Evolutionary conservation across 2,888 invertebrate genomes (phyloP), one percentile per base, ranked within the genome.

Genomic region (Endomychus coccineus): DNA sequence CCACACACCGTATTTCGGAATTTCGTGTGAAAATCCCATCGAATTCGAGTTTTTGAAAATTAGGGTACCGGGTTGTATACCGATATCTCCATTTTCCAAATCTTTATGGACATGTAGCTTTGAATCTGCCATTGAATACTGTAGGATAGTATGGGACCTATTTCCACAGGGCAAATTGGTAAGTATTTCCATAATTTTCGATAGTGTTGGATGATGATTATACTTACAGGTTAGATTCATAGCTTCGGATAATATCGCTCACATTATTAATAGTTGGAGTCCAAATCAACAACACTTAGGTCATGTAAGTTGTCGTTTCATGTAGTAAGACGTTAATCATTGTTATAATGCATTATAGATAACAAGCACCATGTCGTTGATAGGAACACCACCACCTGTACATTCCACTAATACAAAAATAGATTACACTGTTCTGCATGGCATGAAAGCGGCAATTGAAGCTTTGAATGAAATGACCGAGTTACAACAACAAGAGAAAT

Each of bases 71-170:
- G 79, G 80, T 34, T 75, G 80, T 50, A 82, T 84, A 35, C 84
- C 82, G 1, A 69, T 89, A 25, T 80, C 84, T 4, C 87, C 91
- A 1, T 83, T 96, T 42, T 82, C 81, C 43, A 97, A 97, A 67
- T 86, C 90, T 1, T 63, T 97, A 34, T 98, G 97, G 97, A 96
- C 95, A 0, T 92, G 89, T 56, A 86, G 88, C 48, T 88, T 96
- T 0, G 97, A 97, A 71, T 85, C 91, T 1, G 84, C 91, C 1
- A 78, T 96, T 40, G 98, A 98, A 66, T 97, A 96, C 61, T 91
- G 94, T 54, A 78, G 97, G 14, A 89, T 98, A 50, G 89, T 94
- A 1, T 94, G 91, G 87, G 97, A 98, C 67, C 71, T 97, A n/a
- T 96, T 91, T 70, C 92, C 95, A 1, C 77, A 78, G 40, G 86